Percentiles rank a stretch among this genome's conserved stretches.
Evolutionary conservation across 2,797 vertebrate species (phyloP).

Genomic region (Myotis pilosus): DNA sequence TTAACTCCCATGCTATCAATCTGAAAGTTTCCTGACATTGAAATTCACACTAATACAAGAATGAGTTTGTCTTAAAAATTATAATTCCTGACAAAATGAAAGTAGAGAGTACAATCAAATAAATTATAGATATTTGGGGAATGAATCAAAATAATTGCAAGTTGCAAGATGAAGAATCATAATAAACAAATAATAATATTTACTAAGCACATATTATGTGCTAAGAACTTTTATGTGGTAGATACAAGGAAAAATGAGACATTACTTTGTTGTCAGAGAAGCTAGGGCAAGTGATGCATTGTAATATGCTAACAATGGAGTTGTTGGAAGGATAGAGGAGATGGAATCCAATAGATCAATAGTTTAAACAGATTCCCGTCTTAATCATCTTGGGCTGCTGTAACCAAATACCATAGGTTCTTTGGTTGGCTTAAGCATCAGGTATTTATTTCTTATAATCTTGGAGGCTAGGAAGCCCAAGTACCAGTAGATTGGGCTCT

Average conservation of each 20-base stretch:
- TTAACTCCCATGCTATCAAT: neutral
- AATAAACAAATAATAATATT: neutral
- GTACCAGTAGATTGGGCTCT: neutral
- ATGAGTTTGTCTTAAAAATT: neutral
- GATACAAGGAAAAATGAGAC: neutral
- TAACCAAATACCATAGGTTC: neutral
- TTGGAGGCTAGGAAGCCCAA: neutral
- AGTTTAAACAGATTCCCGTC: neutral
- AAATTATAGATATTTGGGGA: neutral
- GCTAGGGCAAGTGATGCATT: neutral
- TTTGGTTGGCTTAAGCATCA: neutral
- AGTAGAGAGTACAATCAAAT: neutral
- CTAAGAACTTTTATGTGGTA: neutral
- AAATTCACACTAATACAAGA: neutral
- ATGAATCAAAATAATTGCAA: slow-evolving; percentile 1
- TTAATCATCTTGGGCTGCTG: neutral
- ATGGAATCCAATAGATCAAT: neutral
- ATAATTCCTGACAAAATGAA: neutral
- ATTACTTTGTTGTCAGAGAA: neutral
- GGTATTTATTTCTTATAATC: neutral
- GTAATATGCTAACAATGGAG: neutral
- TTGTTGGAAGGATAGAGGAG: neutral
- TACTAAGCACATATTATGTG: neutral
- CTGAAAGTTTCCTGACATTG: neutral
- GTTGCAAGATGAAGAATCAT: neutral